Conservation (phyloP, 2,113 vertebrate species). For the Hydrochoerus hydrochaeris region DNA sequence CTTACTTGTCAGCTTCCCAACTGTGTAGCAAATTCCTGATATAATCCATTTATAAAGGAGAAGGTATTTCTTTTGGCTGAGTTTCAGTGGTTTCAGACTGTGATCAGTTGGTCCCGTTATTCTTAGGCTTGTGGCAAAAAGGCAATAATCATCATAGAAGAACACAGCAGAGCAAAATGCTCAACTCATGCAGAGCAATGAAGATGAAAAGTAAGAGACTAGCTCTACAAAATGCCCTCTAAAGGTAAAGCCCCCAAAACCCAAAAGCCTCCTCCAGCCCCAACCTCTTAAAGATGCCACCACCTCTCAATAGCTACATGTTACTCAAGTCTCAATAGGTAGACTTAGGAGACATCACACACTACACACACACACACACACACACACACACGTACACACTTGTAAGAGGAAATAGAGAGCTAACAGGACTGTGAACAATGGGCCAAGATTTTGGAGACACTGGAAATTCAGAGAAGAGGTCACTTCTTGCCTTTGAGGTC, state of each 20-base stretch:
- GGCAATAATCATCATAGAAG: background rate
- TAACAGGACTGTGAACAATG: background rate
- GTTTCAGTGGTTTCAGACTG: background rate
- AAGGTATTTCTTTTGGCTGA: background rate
- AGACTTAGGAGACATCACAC: background rate
- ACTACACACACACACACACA: background rate
- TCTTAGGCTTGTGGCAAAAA: too few relatives aligned
- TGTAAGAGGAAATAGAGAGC: background rate
- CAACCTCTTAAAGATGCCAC: too few relatives aligned
- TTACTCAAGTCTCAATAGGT: background rate
- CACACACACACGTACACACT: background rate
- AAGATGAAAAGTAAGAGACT: background rate
- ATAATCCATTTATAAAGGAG: background rate
- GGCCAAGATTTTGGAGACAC: background rate
- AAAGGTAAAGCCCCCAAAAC: too few relatives aligned
- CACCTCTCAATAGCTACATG: too few relatives aligned
- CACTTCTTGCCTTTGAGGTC: too few relatives aligned
- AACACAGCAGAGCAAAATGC: background rate
- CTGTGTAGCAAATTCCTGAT: background rate
- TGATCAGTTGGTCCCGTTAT: background rate
- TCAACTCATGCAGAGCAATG: background rate
- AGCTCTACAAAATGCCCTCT: too few relatives aligned
- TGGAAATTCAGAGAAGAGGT: background rate
- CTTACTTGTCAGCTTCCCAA: background rate
- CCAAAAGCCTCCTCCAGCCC: background rate